phyloP scores from a whole-genome alignment of 2,797 vertebrate genomes.

The Siniperca undulata region DNA sequence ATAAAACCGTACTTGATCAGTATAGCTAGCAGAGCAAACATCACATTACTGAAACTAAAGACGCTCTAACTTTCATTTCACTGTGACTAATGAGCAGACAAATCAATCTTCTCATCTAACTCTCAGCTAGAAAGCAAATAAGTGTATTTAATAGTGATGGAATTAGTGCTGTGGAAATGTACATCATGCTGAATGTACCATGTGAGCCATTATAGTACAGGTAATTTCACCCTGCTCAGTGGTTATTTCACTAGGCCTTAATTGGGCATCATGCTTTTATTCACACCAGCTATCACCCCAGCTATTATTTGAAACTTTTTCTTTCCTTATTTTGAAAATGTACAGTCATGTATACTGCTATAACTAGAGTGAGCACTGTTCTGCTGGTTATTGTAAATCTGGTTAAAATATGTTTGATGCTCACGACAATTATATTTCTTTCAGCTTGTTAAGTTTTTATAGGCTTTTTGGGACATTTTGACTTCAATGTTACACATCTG shows the following conservation, averaged over 20 bases:
- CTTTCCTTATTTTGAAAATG: constrained; percentile 29
- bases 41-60: background rate
- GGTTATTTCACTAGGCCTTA: background rate
- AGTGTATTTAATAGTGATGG: background rate
- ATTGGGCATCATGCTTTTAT: background rate
- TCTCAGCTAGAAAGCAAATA: background rate
- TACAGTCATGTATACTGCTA: constrained; percentile 25
- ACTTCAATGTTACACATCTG: constrained; percentile 27
- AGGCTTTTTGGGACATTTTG: constrained; percentile 24
- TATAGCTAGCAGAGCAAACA: background rate
- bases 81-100: background rate
- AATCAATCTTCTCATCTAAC: background rate
- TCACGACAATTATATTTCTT: background rate
- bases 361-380: background rate
- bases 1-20: background rate
- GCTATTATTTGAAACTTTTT: constrained; percentile 3
- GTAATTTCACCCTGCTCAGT: background rate
- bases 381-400: constrained; percentile 24
- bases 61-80: background rate
- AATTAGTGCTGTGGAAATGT: constrained; percentile 13
- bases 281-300: background rate
- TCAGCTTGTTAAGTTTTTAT: background rate
- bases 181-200: constrained; percentile 8
- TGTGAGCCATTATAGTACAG: constrained; percentile 14
- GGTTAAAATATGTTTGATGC: constrained; percentile 7